A percentile compares a stretch with the other conserved stretches of the same genome.
Evolutionary conservation across 2,797 vertebrate species (phyloP).

Genomic region (Epinephelus awoara): DNA sequence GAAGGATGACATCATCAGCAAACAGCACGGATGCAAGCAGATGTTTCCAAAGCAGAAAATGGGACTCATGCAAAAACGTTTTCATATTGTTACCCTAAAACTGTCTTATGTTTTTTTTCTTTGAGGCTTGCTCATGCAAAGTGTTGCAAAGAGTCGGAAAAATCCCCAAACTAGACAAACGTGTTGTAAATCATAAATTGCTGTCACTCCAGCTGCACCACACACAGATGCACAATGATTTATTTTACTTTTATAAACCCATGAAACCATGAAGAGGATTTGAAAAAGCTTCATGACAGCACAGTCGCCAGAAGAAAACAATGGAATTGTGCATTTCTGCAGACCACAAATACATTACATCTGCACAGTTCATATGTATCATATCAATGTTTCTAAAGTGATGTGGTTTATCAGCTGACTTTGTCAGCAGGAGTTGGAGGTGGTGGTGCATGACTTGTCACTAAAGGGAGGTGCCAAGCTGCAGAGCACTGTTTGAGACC

Average conservation of each 20-base stretch:
- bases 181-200: background rate
- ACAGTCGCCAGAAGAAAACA: no score
- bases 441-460: no score
- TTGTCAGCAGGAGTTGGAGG: no score
- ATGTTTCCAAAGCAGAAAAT: constrained; percentile 35
- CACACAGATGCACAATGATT: background rate
- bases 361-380: no score
- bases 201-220: constrained; percentile 5
- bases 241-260: constrained; percentile 19
- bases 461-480: no score
- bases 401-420: no score
- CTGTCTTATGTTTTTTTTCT: background rate
- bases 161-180: background rate
- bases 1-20: constrained; percentile 34
- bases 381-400: no score
- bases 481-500: no score
- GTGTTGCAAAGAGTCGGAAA: background rate
- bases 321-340: no score
- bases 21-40: constrained; percentile 29
- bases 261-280: background rate
- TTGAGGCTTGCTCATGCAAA: background rate
- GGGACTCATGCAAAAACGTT: background rate
- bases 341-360: no score
- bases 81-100: background rate
- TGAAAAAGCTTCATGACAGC: constrained; percentile 5